Evolutionary conservation across 2,888 invertebrate species (phyloP).

Genomic region (Papilio demoleus): DNA sequence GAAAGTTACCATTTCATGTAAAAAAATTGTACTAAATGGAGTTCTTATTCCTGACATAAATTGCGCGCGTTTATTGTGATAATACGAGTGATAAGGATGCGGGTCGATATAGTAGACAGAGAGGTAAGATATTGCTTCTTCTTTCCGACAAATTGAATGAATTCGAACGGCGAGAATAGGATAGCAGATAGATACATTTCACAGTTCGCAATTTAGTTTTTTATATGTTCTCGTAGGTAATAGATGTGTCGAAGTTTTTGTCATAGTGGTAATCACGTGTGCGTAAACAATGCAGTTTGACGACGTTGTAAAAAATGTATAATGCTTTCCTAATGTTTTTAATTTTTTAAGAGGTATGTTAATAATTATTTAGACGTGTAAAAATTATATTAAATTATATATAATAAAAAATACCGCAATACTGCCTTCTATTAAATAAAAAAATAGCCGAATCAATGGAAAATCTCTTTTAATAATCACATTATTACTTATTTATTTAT

Average conservation of each 20-base stretch:
- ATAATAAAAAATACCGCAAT: neutral
- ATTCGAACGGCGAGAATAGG: conserved; percentile 40
- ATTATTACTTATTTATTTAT: no score
- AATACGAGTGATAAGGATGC: conserved; percentile 58
- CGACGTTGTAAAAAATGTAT: conserved; percentile 14
- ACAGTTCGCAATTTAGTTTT: conserved; percentile 59
- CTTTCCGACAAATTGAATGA: conserved; percentile 46
- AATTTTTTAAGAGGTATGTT: conserved; percentile 8
- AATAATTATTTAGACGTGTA: neutral
- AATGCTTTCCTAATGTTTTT: conserved; percentile 4
- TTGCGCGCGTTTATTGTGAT: conserved; percentile 61
- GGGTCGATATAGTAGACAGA: conserved; percentile 68
- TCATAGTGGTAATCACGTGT: conserved; percentile 62
- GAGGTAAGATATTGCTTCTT: conserved; percentile 57
- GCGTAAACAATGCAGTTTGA: conserved; percentile 48
- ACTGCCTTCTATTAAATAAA: neutral
- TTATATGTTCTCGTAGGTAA: conserved; percentile 54
- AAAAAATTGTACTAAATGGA: no score
- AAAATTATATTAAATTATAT: neutral
- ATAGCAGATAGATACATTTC: conserved; percentile 42
- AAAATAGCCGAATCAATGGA: no score
- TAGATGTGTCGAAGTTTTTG: conserved; percentile 57
- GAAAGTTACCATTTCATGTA: neutral
- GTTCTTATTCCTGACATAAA: conserved; percentile 9
- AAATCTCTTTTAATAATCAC: no score